phyloP scores from a whole-genome alignment of 2,888 invertebrate genomes.

The Choristoneura rosaceana region DNA sequence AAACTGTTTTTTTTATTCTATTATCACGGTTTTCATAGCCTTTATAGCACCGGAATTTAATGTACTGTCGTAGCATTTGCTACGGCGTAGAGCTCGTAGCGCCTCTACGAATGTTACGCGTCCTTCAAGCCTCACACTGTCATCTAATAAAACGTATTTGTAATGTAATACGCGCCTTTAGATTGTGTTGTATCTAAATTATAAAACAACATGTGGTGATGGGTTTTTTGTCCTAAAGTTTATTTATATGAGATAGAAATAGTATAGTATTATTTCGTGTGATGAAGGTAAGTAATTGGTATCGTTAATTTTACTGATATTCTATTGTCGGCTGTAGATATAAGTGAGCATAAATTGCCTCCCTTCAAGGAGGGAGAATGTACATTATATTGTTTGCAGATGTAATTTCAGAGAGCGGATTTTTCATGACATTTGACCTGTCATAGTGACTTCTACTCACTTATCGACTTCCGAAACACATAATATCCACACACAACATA shows the following conservation, averaged over 20 bases:
- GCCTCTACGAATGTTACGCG: slow-evolving; percentile 2
- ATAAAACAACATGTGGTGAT: neutral
- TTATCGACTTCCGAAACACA: too few species aligned
- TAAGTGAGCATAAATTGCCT: too few species aligned
- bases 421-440: too few species aligned
- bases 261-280: neutral
- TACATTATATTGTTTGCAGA: too few species aligned
- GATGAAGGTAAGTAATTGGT: neutral
- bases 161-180: slow-evolving; percentile 13
- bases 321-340: too few species aligned
- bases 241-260: neutral
- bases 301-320: too few species aligned
- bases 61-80: neutral
- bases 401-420: too few species aligned
- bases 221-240: neutral
- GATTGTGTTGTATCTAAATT: slow-evolving; percentile 1
- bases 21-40: neutral
- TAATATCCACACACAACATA: too few species aligned
- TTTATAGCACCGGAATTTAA: neutral
- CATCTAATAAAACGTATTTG: neutral
- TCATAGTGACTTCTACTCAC: too few species aligned
- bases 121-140: neutral
- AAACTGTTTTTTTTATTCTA: neutral
- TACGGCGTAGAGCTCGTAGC: slow-evolving; percentile 21
- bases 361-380: too few species aligned